Percentiles rank a stretch among this genome's conserved stretches.
Conservation (phyloP, 2,797 vertebrate species). For the Sebastiscus tertius region DNA sequence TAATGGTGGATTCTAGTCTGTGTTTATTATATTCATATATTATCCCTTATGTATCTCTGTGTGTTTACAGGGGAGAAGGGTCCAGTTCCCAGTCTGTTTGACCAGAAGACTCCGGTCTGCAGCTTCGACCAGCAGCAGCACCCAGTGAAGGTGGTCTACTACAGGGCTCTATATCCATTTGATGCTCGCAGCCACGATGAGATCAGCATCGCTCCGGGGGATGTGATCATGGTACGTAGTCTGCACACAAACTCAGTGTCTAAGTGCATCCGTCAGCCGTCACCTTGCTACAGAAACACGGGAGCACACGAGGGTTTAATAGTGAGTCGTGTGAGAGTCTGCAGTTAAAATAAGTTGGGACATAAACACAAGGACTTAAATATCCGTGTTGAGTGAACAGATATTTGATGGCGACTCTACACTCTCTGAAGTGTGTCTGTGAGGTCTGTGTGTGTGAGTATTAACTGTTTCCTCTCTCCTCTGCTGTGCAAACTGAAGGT, state of each 20-base stretch:
- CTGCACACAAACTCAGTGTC: background rate
- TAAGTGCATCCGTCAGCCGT: background rate
- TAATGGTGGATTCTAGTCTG: background rate
- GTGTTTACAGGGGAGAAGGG: constrained; percentile 47
- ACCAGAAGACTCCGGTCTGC: constrained; percentile 83
- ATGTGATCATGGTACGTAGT: constrained; percentile 93
- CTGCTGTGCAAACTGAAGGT: constrained; percentile 91
- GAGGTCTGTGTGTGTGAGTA: constrained; percentile 11
- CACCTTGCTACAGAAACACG: background rate
- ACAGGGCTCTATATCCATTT: constrained; percentile 95
- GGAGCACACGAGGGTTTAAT: background rate
- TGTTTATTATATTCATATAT: background rate
- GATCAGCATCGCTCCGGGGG: constrained; percentile 95
- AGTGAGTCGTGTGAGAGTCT: too few species aligned
- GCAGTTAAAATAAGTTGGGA: too few species aligned
- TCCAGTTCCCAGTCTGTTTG: constrained; percentile 62
- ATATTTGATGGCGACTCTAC: background rate
- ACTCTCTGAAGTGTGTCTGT: background rate
- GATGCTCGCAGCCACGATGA: constrained; percentile 97
- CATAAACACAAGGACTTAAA: background rate
- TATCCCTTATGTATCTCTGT: background rate
- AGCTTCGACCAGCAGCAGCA: constrained; percentile 87
- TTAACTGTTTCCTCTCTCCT: constrained; percentile 84
- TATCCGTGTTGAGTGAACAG: background rate
- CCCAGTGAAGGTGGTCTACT: constrained; percentile 93